Conservation (phyloP, 2,113 vertebrate species). For the Ammodytes marinus region DNA sequence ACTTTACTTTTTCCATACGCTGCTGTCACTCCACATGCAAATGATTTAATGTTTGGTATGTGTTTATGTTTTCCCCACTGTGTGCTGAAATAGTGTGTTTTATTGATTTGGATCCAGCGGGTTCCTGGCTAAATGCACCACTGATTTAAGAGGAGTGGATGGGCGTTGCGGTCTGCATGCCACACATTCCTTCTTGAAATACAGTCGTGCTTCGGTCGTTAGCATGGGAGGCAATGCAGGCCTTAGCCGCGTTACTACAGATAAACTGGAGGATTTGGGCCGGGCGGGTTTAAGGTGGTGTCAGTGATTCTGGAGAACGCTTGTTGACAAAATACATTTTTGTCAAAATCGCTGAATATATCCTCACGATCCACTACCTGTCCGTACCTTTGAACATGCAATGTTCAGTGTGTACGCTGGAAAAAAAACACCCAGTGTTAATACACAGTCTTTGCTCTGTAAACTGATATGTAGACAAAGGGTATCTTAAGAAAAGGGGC, state of each 20-base stretch:
- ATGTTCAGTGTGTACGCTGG: too few species aligned
- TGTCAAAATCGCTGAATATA: too few species aligned
- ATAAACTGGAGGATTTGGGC: slow-evolving; percentile 55
- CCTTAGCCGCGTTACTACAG: slow-evolving; percentile 16
- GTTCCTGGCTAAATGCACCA: slow-evolving; percentile 66
- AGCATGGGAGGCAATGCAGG: slow-evolving; percentile 25
- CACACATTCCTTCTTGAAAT: slow-evolving; percentile 67
- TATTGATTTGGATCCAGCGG: slow-evolving; percentile 71
- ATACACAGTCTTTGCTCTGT: too few species aligned
- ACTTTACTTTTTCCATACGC: slow-evolving; percentile 32
- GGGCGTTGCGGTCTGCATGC: slow-evolving; percentile 63
- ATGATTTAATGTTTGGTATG: slow-evolving; percentile 69
- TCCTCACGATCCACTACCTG: too few species aligned
- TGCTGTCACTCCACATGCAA: slow-evolving; percentile 56
- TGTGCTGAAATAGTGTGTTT: slow-evolving; percentile 69
- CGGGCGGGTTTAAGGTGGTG: slow-evolving; percentile 6
- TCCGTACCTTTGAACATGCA: too few species aligned
- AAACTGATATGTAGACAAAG: too few species aligned
- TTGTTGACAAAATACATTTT: too few species aligned
- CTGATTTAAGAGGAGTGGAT: slow-evolving; percentile 73
- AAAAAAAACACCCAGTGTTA: too few species aligned
- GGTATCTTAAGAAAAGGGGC: too few species aligned
- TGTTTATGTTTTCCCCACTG: slow-evolving; percentile 51
- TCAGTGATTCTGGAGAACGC: too few species aligned
- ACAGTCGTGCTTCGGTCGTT: slow-evolving; percentile 36